Conservation (phyloP, 2,888 invertebrate species). For the Clanis bilineata region DNA sequence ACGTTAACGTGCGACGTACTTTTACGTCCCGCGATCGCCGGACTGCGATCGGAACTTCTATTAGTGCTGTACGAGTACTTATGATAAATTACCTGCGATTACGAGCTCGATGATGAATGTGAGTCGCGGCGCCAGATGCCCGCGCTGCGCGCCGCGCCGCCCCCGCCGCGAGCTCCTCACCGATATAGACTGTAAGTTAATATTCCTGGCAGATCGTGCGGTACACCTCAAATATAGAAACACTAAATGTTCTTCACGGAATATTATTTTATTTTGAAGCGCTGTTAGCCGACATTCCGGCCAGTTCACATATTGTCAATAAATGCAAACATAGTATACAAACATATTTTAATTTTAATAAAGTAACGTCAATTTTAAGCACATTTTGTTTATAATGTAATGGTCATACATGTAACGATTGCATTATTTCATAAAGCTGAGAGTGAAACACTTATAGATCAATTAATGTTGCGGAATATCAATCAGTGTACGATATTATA, state of each 20-base stretch:
- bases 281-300: constrained; percentile 71
- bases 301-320: constrained; percentile 59
- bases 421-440: constrained; percentile 27
- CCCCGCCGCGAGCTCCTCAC: constrained; percentile 55
- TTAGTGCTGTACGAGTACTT: constrained; percentile 77
- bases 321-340: constrained; percentile 44
- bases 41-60: constrained; percentile 72
- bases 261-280: constrained; percentile 58
- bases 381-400: constrained; percentile 10
- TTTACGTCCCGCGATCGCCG: constrained; percentile 66
- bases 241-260: constrained; percentile 64
- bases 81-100: constrained; percentile 75
- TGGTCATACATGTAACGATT: background rate
- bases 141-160: constrained; percentile 39
- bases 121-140: constrained; percentile 52
- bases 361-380: background rate
- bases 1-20: constrained; percentile 76
- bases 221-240: constrained; percentile 71
- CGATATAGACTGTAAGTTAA: constrained; percentile 69
- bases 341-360: constrained; percentile 42
- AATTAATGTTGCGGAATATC: constrained; percentile 28
- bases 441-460: constrained; percentile 28
- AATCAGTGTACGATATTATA: constrained; percentile 36
- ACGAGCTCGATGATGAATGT: constrained; percentile 61
- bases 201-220: constrained; percentile 71